phyloP scores from a whole-genome alignment of 2,797 vertebrate genomes.

The Fundulus diaphanus region DNA sequence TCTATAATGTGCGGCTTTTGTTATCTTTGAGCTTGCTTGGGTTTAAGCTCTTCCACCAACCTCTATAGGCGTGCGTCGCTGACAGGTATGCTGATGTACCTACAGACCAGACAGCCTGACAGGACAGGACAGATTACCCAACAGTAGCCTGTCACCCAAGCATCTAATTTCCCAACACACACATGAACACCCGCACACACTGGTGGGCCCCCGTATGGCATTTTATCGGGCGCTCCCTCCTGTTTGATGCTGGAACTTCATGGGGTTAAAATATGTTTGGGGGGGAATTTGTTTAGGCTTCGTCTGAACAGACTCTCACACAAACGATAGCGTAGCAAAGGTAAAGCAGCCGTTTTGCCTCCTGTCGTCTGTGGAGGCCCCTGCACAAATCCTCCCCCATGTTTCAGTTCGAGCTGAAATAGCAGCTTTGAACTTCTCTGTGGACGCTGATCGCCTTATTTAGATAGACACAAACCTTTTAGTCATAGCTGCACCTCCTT shows the following conservation, averaged over 20 bases:
- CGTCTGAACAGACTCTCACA: conserved; percentile 10
- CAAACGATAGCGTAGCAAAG: conserved; percentile 15
- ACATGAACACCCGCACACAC: neutral
- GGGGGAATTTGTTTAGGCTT: conserved; percentile 53
- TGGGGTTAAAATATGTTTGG: conserved; percentile 31
- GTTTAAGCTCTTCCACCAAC: conserved; percentile 9
- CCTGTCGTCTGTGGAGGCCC: conserved; percentile 26
- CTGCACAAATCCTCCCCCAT: conserved; percentile 21
- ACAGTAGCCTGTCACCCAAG: conserved; percentile 20
- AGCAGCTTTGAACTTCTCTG: conserved; percentile 34
- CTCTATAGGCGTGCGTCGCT: conserved; percentile 1
- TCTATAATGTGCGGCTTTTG: neutral
- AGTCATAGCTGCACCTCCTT: conserved; percentile 15
- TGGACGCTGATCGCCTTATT: conserved; percentile 4
- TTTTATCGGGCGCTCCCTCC: conserved; percentile 53
- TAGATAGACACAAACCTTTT: conserved; percentile 37
- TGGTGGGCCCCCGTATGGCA: conserved; percentile 40
- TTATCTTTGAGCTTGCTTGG: conserved; percentile 18
- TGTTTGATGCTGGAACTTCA: conserved; percentile 14
- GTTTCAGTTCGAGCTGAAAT: conserved; percentile 18
- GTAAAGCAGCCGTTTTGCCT: conserved; percentile 19
- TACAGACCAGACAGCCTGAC: conserved; percentile 10
- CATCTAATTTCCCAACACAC: conserved; percentile 16
- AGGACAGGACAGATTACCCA: conserved; percentile 44
- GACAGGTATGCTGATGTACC: neutral